Base-by-base conservation (phyloP, 2,797 vertebrate species). In the Podargus strigoides region DNA sequence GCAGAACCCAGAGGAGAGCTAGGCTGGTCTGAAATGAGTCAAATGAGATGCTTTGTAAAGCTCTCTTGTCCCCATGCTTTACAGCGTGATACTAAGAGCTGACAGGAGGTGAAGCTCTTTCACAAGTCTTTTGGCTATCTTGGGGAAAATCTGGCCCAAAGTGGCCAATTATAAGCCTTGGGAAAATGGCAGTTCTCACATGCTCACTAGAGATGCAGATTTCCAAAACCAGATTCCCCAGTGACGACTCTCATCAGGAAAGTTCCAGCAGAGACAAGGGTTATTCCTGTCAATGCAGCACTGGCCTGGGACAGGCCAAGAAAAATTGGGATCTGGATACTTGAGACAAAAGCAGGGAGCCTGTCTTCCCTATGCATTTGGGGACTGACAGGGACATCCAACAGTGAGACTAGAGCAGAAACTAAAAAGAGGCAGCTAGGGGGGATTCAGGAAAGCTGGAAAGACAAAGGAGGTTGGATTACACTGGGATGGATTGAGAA, bases 141-240 rank as follows among this genome's bases (percentile, higher is more conserved):
- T 1, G 26, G 70, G 64, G 67, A 93, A 93, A 94, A 94, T 87
- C 86, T 90, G 78, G 83, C 94, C 91, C 91, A 88, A 94, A 93
- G 83, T 3, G 42, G 69, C 93, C 87, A 96, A 95, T 94, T 96
- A 96, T 88, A 95, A 92, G 76, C 69, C 85, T 88, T 59, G 85
- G 91, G 91, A 84, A 93, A 95, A 95, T 66, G 77, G 62, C 82
- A 88, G 32, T 58, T 91, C 80, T 94, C 76, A 62, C 53, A 88
- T 0, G 5, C 50, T 92, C 94, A 72, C 87, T 59, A 46, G 83
- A 75, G 83, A 95, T 42, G 76, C 55, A 95, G 85, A 92, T 90
- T 94, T 91, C 88, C 77, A 76, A 82, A 93, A 47, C 39, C 23
- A 86, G 42, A 58, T 85, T 93, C 80, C 85, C 85, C 37, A n/a